Conservation (phyloP, 2,797 vertebrate genomes). For the Megalops cyprinoides region DNA sequence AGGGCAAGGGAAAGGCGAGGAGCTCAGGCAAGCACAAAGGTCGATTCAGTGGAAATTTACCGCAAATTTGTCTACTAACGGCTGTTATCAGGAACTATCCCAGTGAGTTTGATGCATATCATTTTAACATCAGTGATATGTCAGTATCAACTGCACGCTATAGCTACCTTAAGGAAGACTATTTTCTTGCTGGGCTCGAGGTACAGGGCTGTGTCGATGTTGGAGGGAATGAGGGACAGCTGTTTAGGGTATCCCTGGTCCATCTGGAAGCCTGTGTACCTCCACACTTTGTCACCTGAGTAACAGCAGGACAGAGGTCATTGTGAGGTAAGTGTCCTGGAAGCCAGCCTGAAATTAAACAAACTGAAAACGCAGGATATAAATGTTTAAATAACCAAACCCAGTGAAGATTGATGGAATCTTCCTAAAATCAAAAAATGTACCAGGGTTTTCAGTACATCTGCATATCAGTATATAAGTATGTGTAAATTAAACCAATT, state of each 20-base stretch:
- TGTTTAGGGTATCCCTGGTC: conserved; percentile 77
- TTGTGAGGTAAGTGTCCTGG: conserved; percentile 11
- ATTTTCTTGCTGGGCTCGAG: conserved; percentile 72
- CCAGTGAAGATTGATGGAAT: not conserved
- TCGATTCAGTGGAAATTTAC: too few relatives aligned
- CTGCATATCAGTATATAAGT: not conserved
- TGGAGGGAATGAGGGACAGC: conserved; percentile 68
- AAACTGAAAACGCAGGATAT: not conserved
- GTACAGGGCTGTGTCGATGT: conserved; percentile 79
- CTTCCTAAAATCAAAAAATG: not conserved
- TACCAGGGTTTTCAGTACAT: not conserved
- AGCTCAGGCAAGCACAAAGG: not conserved
- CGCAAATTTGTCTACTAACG: too few relatives aligned
- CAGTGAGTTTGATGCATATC: not conserved
- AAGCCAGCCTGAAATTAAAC: not conserved
- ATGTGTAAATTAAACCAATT: not conserved
- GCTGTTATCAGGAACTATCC: not conserved
- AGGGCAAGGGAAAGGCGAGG: not conserved
- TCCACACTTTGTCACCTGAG: conserved; percentile 78
- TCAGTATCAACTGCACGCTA: conserved; percentile 1
- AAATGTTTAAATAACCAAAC: not conserved
- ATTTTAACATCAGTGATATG: not conserved
- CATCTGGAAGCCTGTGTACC: conserved; percentile 76
- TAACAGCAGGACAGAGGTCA: too few relatives aligned
- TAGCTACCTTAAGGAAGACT: conserved; percentile 82